Evolutionary conservation across 2,888 invertebrate genomes (phyloP).

Genomic region (Cacoxenus indagator): DNA sequence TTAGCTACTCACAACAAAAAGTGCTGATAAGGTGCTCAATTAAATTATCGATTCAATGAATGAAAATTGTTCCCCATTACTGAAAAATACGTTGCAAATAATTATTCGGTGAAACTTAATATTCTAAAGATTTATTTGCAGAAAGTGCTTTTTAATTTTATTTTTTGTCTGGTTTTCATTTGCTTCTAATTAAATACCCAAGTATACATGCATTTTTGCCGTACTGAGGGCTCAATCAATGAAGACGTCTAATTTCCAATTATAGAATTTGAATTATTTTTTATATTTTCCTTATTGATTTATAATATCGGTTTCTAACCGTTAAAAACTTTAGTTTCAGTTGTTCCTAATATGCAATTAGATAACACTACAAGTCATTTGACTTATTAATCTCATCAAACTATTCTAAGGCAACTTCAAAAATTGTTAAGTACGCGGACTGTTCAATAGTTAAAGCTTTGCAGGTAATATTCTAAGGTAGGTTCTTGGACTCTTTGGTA

Average conservation of each 20-base stretch:
- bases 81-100: background rate
- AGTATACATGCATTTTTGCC: too few species aligned
- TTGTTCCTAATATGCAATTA: too few species aligned
- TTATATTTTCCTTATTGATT: background rate
- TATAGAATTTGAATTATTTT: background rate
- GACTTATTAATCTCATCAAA: too few species aligned
- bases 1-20: background rate
- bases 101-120: too few species aligned
- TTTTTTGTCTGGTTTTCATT: background rate
- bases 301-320: background rate
- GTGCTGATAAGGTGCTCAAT: slow-evolving; percentile 9
- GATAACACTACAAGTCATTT: too few species aligned
- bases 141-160: background rate
- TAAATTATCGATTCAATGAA: background rate
- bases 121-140: too few species aligned
- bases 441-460: background rate
- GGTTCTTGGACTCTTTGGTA: slow-evolving; percentile 10
- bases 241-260: background rate
- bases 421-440: too few species aligned
- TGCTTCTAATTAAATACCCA: background rate
- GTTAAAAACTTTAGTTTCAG: too few species aligned
- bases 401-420: too few species aligned
- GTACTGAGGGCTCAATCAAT: too few species aligned
- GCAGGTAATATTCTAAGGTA: background rate
- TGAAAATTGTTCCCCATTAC: slow-evolving; percentile 12